Percentiles rank a stretch among this genome's conserved stretches.
Evolutionary conservation across 2,888 invertebrate genomes (phyloP).

Genomic region (Phasia obesa): DNA sequence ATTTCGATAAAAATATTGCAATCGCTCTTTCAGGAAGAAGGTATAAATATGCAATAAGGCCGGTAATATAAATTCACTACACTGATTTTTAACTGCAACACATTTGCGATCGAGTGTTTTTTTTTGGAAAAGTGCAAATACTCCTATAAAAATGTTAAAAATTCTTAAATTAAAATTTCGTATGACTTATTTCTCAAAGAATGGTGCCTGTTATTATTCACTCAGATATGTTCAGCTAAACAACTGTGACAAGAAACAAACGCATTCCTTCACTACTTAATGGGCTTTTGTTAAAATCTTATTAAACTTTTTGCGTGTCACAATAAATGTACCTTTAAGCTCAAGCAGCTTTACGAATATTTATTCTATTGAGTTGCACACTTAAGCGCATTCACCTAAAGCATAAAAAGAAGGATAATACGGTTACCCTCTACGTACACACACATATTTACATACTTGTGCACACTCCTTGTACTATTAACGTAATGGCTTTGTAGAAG

Average conservation of each 20-base stretch:
- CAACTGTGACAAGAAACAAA: neutral
- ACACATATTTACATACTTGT: neutral
- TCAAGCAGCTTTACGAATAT: slow-evolving; percentile 51
- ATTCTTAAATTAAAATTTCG: no score
- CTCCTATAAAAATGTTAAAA: no score
- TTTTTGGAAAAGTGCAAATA: no score
- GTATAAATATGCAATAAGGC: neutral
- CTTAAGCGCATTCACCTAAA: slow-evolving; percentile 79
- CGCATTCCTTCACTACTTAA: neutral
- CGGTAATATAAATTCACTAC: slow-evolving; percentile 6
- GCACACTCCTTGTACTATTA: slow-evolving; percentile 53
- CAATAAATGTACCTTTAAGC: slow-evolving; percentile 6
- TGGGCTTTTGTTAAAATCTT: neutral
- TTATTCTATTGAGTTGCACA: slow-evolving; percentile 75
- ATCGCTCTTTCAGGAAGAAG: neutral
- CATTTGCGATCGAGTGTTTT: no score
- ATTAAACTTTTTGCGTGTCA: neutral
- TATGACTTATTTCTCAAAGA: no score
- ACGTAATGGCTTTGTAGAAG: slow-evolving; percentile 53
- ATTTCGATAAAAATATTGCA: slow-evolving; percentile 15
- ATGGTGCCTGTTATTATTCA: no score
- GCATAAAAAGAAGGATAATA: slow-evolving; percentile 78
- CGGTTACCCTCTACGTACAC: slow-evolving; percentile 72
- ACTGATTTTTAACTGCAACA: neutral
- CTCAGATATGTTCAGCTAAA: no score